Percentiles rank a stretch among this genome's conserved stretches.
Conservation (phyloP, 2,113 vertebrate species). For the Takifugu bimaculatus region DNA sequence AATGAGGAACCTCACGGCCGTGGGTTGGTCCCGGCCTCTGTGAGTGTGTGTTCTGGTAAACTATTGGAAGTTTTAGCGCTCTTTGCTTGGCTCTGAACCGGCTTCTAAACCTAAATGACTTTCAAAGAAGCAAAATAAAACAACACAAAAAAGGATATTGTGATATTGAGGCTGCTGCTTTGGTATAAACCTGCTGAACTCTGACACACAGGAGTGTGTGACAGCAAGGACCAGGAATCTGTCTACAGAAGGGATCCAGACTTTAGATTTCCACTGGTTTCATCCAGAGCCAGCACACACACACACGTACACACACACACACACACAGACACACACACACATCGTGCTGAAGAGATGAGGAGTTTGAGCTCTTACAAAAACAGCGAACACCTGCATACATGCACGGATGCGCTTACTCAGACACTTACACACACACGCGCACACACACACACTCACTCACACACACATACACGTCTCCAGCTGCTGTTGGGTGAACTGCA, state of each 20-base stretch:
- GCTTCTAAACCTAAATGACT: constrained; percentile 48
- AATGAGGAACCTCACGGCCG: constrained; percentile 49
- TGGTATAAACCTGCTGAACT: constrained; percentile 10
- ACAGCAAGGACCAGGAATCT: constrained; percentile 58
- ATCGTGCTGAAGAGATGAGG: no score
- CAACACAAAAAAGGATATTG: constrained; percentile 41
- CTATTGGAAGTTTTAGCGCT: constrained; percentile 57
- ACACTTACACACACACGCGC: not conserved
- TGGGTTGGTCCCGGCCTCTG: constrained; percentile 11
- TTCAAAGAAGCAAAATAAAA: constrained; percentile 45
- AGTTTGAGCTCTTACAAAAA: no score
- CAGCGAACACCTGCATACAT: not conserved
- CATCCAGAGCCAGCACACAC: constrained; percentile 21
- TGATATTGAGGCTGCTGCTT: constrained; percentile 30
- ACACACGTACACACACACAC: not conserved
- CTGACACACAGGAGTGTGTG: constrained; percentile 30
- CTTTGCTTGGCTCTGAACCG: constrained; percentile 47
- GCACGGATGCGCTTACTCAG: not conserved
- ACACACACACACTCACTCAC: not conserved
- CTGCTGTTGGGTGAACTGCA: no score
- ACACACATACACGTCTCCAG: no score
- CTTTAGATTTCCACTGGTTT: constrained; percentile 61
- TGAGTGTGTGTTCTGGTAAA: constrained; percentile 50
- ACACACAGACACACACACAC: not conserved
- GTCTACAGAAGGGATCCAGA: constrained; percentile 67